Evolutionary conservation across 2,797 vertebrate genomes (phyloP).

Genomic region (Eupleurogrammus muticus): DNA sequence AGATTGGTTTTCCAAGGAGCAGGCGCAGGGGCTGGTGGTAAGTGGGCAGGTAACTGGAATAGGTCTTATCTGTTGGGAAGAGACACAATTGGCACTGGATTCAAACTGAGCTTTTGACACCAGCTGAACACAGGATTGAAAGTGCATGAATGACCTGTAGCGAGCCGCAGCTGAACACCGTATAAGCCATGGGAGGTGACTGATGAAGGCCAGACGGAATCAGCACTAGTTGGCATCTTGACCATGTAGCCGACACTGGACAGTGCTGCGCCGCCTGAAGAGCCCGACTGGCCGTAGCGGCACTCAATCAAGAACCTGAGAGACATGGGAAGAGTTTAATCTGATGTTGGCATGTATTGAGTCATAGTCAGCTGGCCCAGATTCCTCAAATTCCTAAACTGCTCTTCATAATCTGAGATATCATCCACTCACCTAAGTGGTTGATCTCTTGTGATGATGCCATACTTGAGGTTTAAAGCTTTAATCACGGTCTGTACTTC

Average conservation of each 20-base stretch:
- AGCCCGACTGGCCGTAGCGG: conserved; percentile 60
- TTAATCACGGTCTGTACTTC: conserved; percentile 68
- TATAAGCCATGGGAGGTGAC: conserved; percentile 58
- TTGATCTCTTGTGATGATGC: conserved; percentile 71
- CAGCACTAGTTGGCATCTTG: conserved; percentile 43
- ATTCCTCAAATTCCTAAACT: background rate
- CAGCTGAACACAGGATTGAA: background rate
- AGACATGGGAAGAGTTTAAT: background rate
- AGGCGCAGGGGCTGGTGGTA: conserved; percentile 68
- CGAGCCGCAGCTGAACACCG: conserved; percentile 74
- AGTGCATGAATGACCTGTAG: conserved; percentile 61
- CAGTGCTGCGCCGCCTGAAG: background rate
- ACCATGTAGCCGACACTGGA: conserved; percentile 76
- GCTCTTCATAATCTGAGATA: too few species aligned
- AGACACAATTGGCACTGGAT: background rate
- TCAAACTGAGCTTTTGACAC: background rate
- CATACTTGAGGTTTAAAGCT: conserved; percentile 76
- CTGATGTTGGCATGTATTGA: background rate
- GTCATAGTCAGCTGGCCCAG: background rate
- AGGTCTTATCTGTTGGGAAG: conserved; percentile 66
- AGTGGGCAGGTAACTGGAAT: conserved; percentile 55
- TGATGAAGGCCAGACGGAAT: conserved; percentile 27
- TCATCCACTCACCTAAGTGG: conserved; percentile 64
- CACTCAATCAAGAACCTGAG: conserved; percentile 82
- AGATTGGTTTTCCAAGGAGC: conserved; percentile 76